phyloP scores from a whole-genome alignment of 1,140 invertebrate genomes.

The Plodia interpunctella region DNA sequence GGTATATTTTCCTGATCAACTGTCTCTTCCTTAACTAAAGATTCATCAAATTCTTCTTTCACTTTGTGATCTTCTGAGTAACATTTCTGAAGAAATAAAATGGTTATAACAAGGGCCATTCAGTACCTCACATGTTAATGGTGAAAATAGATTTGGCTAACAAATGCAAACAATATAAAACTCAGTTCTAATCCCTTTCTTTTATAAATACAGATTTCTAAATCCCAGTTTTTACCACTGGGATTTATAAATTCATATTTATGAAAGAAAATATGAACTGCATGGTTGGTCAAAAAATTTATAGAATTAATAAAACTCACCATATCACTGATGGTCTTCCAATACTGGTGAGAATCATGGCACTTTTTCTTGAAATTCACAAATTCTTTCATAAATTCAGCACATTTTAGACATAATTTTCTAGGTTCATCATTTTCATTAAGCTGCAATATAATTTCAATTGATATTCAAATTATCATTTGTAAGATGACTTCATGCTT shows the following conservation, averaged over 20 bases:
- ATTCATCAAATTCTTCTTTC: neutral
- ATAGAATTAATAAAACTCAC: conserved; percentile 8
- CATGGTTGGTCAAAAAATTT: neutral
- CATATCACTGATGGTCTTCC: conserved; percentile 27
- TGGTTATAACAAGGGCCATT: neutral
- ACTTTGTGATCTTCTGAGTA: neutral
- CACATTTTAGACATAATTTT: conserved; percentile 30
- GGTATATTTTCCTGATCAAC: neutral
- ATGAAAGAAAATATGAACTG: no score
- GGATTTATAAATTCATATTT: no score
- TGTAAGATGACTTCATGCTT: no score
- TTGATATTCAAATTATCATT: no score
- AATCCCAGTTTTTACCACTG: no score
- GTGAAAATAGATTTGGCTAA: no score
- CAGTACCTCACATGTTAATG: no score
- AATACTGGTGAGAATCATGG: conserved; percentile 27
- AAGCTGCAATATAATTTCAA: conserved; percentile 16
- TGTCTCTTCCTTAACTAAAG: neutral
- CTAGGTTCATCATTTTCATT: conserved; percentile 16
- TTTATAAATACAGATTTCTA: no score
- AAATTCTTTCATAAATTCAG: conserved; percentile 24
- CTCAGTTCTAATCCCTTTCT: no score
- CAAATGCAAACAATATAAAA: no score
- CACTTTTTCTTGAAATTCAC: conserved; percentile 36
- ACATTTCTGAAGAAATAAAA: neutral